A percentile compares a stretch with the other conserved stretches of the same genome.
phyloP scores from a whole-genome alignment of 2,888 invertebrate genomes.

The Cheilosia scutellata region DNA sequence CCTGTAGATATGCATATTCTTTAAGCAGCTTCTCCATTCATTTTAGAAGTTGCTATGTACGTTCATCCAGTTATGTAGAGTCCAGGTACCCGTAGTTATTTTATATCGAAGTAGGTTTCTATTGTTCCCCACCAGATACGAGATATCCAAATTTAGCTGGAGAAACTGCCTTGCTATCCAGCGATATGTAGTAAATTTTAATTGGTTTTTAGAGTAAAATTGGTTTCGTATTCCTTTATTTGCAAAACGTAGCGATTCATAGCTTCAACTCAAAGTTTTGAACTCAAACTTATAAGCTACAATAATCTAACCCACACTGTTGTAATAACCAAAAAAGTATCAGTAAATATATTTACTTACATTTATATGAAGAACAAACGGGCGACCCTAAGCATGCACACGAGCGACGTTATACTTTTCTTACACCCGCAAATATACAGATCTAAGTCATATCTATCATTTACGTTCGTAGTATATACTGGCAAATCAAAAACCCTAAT shows the following conservation, averaged over 20 bases:
- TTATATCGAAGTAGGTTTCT: too few relatives aligned
- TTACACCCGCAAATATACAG: conserved; percentile 16
- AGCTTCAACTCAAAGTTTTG: conserved; percentile 5
- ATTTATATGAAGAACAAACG: conserved; percentile 8
- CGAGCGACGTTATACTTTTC: conserved; percentile 1
- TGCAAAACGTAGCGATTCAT: neutral
- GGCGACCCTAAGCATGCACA: conserved; percentile 8
- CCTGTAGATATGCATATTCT: too few relatives aligned
- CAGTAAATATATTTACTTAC: neutral
- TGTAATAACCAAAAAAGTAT: neutral
- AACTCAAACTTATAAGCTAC: conserved; percentile 1
- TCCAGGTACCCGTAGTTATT: too few relatives aligned
- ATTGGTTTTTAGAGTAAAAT: too few relatives aligned
- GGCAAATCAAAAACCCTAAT: conserved; percentile 21
- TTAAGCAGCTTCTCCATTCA: too few relatives aligned
- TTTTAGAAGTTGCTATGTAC: too few relatives aligned
- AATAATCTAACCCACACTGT: neutral
- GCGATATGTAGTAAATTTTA: too few relatives aligned
- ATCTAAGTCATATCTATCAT: conserved; percentile 25
- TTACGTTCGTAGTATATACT: conserved; percentile 24
- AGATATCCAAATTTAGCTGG: too few relatives aligned
- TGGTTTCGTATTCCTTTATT: too few relatives aligned
- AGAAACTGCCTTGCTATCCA: too few relatives aligned
- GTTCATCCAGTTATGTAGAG: too few relatives aligned
- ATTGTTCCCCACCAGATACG: too few relatives aligned